A percentile compares a stretch with the other conserved stretches of the same genome.
Conservation (phyloP, 2,888 invertebrate genomes). For the Thysanoteuthis rhombus region DNA sequence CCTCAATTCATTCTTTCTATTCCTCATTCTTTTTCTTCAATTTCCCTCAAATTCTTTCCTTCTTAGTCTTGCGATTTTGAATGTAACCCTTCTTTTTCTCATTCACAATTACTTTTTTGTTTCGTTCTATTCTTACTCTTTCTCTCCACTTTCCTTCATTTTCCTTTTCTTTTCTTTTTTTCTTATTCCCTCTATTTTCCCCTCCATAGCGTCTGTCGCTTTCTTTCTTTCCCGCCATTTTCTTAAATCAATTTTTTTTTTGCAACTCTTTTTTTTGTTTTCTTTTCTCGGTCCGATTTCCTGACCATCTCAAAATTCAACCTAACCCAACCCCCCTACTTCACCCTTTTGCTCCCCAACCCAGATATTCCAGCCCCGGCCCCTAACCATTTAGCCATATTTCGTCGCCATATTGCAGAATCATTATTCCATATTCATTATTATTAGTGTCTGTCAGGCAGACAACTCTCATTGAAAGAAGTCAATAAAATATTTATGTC, state of each 20-base stretch:
- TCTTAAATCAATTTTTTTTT: not conserved
- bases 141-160: too few relatives aligned
- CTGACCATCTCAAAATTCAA: not conserved
- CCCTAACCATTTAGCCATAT: conserved; percentile 12
- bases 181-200: too few relatives aligned
- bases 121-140: too few relatives aligned
- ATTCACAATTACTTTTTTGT: too few relatives aligned
- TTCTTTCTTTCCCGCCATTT: not conserved
- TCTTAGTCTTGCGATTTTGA: too few relatives aligned
- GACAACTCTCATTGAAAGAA: not conserved
- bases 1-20: too few relatives aligned
- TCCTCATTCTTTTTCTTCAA: too few relatives aligned
- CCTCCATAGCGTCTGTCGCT: not conserved
- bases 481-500: conserved; percentile 12
- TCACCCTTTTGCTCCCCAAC: not conserved
- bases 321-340: not conserved
- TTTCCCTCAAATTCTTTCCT: too few relatives aligned
- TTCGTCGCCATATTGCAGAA: not conserved
- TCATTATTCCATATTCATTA: conserved; percentile 12
- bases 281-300: not conserved
- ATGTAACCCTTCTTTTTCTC: too few relatives aligned
- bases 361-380: not conserved
- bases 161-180: not conserved
- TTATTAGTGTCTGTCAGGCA: not conserved
- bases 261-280: not conserved